Base-by-base conservation (phyloP, 2,797 vertebrate species). In the Clarias pachynema region DNA sequence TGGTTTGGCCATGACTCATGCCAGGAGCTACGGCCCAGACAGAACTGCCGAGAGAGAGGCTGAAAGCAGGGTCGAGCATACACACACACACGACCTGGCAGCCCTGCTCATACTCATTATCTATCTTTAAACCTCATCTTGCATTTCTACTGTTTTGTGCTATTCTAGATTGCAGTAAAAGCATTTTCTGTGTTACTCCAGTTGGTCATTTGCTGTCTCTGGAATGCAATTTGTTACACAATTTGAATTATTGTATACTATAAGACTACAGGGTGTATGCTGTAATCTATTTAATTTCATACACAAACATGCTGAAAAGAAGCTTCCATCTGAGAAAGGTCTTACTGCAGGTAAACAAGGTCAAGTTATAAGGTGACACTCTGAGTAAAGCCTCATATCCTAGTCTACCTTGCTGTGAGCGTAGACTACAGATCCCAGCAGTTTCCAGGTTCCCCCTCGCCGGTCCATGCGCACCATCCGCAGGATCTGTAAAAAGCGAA, bases 391-490 rank as follows among this genome's bases (percentile, higher is more conserved):
- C 37, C 10, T 24, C 0, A 82, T 40, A 66, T 59, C 20, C 62
- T 81, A n/a, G 10, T 89, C 0, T 93, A 99, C 98, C 97, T 99
- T 99, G 93, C 98, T 99, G 93, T 99, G 98, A 83, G 98, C 98
- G 87, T 99, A 99, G 89, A 99, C 98, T 91, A 99, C 98, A 31
- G 98, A 99, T 86, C 98, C 98, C 92, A 99, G 94, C 69, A 99
- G 96, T 93, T 99, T 99, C 98, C 98, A 99, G 88, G 98, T 99
- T 80, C 98, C 98, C 86, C 98, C 98, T 92, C 98, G 95, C 65
- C 97, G 95, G 94, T 99, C 98, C 97, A 99, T 99, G 86, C 98
- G 96, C 91, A 99, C 98, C 98, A 99, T 99, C 70, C 98, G 96
- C 68, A 99, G 95, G 91, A 99, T 99, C 95, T 99, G 98, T 90